A percentile compares a stretch with the other conserved stretches of the same genome.
phyloP scores from a whole-genome alignment of 1,140 invertebrate species.

The Drosophila kurseongensis region DNA sequence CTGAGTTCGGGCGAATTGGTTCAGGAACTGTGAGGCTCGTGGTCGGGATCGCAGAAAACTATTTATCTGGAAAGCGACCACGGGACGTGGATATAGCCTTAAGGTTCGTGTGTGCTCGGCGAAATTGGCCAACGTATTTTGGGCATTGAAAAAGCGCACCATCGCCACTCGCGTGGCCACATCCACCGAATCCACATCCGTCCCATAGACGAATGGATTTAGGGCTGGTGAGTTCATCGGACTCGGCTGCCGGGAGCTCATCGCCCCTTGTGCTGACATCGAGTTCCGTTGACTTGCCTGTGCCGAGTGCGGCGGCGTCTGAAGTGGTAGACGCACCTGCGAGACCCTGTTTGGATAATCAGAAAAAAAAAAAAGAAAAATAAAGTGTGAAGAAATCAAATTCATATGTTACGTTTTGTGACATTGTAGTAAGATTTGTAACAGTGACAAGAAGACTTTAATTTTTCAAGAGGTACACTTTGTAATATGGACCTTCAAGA shows the following conservation, averaged over 20 bases:
- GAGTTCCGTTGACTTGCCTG: constrained; percentile 80
- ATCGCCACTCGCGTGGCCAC: constrained; percentile 99
- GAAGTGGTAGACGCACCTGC: constrained; percentile 69
- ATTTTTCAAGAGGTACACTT: no score
- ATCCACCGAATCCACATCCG: constrained; percentile 99
- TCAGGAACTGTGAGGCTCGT: constrained; percentile 93
- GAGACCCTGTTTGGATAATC: constrained; percentile 60
- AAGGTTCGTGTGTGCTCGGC: constrained; percentile 98
- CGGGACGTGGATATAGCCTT: constrained; percentile 97
- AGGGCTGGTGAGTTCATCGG: constrained; percentile 85
- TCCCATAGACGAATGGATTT: constrained; percentile 97
- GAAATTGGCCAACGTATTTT: constrained; percentile 98
- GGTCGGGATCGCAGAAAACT: constrained; percentile 98
- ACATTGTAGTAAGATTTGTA: no score
- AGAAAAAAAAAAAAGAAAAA: neutral
- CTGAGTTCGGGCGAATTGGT: constrained; percentile 96
- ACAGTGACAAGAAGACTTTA: no score
- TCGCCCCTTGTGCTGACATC: constrained; percentile 73
- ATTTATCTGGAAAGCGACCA: constrained; percentile 99
- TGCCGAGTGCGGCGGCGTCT: constrained; percentile 73
- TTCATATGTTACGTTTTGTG: no score
- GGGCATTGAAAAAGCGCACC: constrained; percentile 99
- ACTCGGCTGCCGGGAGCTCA: constrained; percentile 73
- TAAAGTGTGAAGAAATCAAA: neutral
- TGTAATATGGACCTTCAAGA: no score